Percentiles rank a stretch among this genome's conserved stretches.
Conservation (phyloP, 2,113 vertebrate species). For the Otocyon megalotis region DNA sequence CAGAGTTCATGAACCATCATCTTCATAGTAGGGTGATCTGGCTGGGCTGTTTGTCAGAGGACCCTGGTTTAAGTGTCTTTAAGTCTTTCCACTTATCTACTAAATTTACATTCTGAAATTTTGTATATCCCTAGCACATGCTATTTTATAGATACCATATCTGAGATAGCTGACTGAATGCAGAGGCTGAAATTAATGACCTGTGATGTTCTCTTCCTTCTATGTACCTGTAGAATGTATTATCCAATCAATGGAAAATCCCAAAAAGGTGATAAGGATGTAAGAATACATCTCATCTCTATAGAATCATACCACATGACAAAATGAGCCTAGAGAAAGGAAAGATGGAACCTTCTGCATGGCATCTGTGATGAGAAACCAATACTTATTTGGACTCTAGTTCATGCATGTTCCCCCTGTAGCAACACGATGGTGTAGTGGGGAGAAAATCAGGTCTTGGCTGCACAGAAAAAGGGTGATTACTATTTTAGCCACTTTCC, state of each 20-base stretch:
- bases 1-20: background rate
- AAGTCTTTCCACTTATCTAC: background rate
- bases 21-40: background rate
- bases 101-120: background rate
- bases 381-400: background rate
- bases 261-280: background rate
- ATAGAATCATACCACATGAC: background rate
- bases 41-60: background rate
- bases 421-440: background rate
- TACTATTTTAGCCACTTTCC: background rate
- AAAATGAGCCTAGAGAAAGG: background rate
- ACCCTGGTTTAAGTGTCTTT: background rate
- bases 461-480: background rate
- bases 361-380: background rate
- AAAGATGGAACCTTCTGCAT: background rate
- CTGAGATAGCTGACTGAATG: background rate
- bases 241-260: background rate
- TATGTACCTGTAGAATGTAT: background rate
- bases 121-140: background rate
- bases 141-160: background rate
- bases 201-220: background rate
- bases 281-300: background rate
- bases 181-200: background rate
- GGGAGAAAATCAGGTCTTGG: background rate
- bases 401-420: background rate